Percentiles rank a stretch among this genome's conserved stretches.
Evolutionary conservation across 1,140 invertebrate genomes (phyloP).

Genomic region (Manduca sexta): DNA sequence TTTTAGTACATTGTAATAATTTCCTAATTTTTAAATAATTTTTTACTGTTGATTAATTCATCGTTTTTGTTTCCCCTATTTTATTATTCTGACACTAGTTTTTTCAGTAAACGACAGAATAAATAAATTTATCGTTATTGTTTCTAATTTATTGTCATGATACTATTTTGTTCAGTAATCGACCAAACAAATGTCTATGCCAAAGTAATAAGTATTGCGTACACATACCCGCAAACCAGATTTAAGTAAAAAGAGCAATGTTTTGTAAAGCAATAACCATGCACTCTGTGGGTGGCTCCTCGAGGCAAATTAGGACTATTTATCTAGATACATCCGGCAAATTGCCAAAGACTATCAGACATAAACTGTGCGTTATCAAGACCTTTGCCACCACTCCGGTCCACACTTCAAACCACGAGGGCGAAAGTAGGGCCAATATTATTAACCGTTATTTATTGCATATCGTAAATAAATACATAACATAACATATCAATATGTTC

Average conservation of each 20-base stretch:
- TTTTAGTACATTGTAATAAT: background rate
- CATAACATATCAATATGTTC: slow-evolving; percentile 11
- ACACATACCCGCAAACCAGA: too few relatives aligned
- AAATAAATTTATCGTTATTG: too few relatives aligned
- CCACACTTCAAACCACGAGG: slow-evolving; percentile 29
- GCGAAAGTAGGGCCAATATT: slow-evolving; percentile 32
- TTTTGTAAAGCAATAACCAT: background rate
- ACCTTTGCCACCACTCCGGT: slow-evolving; percentile 37
- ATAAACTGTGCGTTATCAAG: slow-evolving; percentile 31
- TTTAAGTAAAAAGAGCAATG: background rate
- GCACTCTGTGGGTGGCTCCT: slow-evolving; percentile 13
- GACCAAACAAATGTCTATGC: too few relatives aligned
- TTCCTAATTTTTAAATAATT: too few relatives aligned
- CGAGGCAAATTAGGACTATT: slow-evolving; percentile 23
- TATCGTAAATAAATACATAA: slow-evolving; percentile 15
- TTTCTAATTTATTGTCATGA: too few relatives aligned
- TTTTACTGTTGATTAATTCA: too few relatives aligned
- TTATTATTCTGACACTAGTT: too few relatives aligned
- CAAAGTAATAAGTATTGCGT: too few relatives aligned
- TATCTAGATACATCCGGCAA: slow-evolving; percentile 42
- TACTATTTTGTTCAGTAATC: too few relatives aligned
- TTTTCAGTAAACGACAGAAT: too few relatives aligned
- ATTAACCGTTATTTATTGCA: slow-evolving; percentile 25
- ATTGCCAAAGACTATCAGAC: slow-evolving; percentile 37
- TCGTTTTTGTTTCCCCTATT: too few relatives aligned